Conservation (phyloP, 2,888 invertebrate genomes). For the Calephelis perditalis region DNA sequence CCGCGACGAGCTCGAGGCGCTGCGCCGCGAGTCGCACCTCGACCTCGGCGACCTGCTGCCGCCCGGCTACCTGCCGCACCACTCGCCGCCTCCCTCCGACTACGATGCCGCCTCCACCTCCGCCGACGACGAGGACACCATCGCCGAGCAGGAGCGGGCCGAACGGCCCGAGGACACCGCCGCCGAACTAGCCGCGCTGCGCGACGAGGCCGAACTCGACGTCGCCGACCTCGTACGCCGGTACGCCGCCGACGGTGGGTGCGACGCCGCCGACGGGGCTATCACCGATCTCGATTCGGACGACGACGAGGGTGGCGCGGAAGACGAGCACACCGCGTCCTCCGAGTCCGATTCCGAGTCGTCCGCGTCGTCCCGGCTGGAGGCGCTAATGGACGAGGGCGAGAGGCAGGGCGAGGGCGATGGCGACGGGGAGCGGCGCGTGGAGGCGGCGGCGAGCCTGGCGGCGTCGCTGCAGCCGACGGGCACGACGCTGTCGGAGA, state of each 20-base stretch:
- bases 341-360: conserved; percentile 43
- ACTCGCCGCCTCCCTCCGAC: conserved; percentile 82
- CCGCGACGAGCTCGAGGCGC: conserved; percentile 87
- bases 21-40: conserved; percentile 93
- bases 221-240: conserved; percentile 88
- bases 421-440: conserved; percentile 82
- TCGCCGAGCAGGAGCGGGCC: conserved; percentile 74
- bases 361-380: conserved; percentile 45
- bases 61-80: conserved; percentile 85
- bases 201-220: conserved; percentile 88
- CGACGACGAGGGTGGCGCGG: conserved; percentile 37
- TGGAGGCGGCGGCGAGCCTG: conserved; percentile 94
- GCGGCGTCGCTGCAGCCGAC: conserved; percentile 98
- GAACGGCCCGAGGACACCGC: conserved; percentile 80
- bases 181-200: conserved; percentile 86
- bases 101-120: conserved; percentile 84
- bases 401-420: conserved; percentile 29
- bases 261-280: conserved; percentile 19
- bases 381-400: conserved; percentile 34
- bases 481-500: conserved; percentile 96
- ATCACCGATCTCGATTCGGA: conserved; percentile 19
- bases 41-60: conserved; percentile 93
- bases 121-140: conserved; percentile 78
- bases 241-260: conserved; percentile 63
- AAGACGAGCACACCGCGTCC: conserved; percentile 31